Evolutionary conservation across 2,888 invertebrate species (phyloP).

Genomic region (Orthosia incerta): DNA sequence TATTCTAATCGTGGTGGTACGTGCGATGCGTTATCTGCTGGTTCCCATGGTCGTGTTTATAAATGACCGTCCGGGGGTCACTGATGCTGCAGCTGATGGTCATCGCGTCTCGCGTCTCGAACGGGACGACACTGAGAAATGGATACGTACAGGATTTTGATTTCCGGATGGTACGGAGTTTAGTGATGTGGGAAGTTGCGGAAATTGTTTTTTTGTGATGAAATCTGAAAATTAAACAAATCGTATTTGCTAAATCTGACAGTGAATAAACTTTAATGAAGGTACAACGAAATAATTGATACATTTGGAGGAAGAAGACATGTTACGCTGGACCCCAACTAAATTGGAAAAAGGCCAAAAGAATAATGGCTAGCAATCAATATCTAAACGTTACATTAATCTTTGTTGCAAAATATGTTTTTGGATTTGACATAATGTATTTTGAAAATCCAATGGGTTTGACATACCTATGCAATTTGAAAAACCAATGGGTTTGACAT

Average conservation of each 20-base stretch:
- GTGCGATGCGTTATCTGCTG: constrained; percentile 87
- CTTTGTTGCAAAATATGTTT: not conserved
- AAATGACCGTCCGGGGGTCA: constrained; percentile 87
- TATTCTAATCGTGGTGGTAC: constrained; percentile 81
- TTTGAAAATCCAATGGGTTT: too few species aligned
- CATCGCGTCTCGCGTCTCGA: constrained; percentile 82
- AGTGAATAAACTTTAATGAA: too few species aligned
- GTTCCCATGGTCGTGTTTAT: constrained; percentile 89
- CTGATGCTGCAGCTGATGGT: constrained; percentile 85
- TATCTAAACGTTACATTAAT: not conserved
- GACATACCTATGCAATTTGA: too few species aligned
- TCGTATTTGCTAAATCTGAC: not conserved
- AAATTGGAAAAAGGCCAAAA: too few species aligned
- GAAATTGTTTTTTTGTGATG: not conserved
- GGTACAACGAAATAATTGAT: too few species aligned
- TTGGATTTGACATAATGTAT: too few species aligned
- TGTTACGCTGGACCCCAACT: too few species aligned
- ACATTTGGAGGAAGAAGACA: too few species aligned
- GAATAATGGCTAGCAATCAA: too few species aligned
- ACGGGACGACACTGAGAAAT: constrained; percentile 63
- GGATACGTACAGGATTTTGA: constrained; percentile 46
- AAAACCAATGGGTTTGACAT: too few species aligned
- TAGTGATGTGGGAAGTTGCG: constrained; percentile 2
- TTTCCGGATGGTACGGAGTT: constrained; percentile 30
- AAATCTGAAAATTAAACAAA: not conserved